Percentiles rank a stretch among this genome's conserved stretches.
Evolutionary conservation across 2,113 vertebrate species (phyloP).

Genomic region (Grammomys dolichurus): DNA sequence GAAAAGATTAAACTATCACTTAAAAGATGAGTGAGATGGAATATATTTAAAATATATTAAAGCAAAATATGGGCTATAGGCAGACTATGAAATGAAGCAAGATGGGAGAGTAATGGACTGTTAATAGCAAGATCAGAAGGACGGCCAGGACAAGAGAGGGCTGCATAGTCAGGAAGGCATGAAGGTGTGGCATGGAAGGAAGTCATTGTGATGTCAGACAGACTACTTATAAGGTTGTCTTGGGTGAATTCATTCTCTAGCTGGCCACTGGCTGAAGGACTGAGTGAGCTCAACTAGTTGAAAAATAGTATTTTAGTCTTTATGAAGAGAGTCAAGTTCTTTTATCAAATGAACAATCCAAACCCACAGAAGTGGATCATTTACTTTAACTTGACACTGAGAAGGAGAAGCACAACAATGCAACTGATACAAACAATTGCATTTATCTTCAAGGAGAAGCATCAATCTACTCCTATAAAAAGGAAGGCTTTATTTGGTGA

Average conservation of each 20-base stretch:
- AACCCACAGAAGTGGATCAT: background rate
- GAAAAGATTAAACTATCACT: constrained; percentile 22
- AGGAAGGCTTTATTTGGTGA: background rate
- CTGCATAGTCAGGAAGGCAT: background rate
- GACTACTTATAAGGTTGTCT: background rate
- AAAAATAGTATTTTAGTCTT: background rate
- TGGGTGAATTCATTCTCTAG: constrained; percentile 35
- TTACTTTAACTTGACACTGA: constrained; percentile 36
- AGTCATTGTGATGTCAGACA: background rate
- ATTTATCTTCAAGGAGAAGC: constrained; percentile 7
- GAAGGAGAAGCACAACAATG: background rate
- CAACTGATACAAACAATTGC: background rate
- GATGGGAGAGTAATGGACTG: background rate
- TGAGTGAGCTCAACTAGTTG: background rate
- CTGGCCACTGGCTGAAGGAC: background rate
- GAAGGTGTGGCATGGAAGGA: background rate
- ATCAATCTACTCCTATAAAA: background rate
- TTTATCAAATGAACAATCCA: constrained; percentile 13
- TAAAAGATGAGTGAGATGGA: constrained; percentile 39
- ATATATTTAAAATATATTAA: constrained; percentile 15
- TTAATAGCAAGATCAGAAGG: constrained; percentile 41
- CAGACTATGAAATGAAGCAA: constrained; percentile 58
- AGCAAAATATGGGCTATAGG: constrained; percentile 9
- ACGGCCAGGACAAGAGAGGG: background rate
- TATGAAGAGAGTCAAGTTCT: background rate